These are phyloP conservation scores for Silurus aristotelis DNA, from an alignment of 2,797 vertebrate genomes.

Conservation along the genomic window DNA sequence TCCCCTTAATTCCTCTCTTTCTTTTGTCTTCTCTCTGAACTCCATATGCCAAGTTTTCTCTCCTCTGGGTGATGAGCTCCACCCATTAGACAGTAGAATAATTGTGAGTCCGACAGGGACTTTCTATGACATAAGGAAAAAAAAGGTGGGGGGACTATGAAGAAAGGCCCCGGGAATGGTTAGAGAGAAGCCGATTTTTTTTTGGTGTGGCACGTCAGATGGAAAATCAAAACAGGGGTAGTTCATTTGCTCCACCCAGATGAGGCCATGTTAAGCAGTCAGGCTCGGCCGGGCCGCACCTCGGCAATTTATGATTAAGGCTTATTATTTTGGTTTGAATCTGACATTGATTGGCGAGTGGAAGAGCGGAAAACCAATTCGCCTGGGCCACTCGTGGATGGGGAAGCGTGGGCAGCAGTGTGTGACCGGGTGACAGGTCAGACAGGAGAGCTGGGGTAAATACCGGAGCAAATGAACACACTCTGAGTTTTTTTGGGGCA, in stretches of 20 bases:
- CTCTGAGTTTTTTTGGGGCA: slow-evolving; percentile 72
- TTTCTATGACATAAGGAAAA: slow-evolving; percentile 39
- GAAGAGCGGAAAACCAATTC: slow-evolving; percentile 76
- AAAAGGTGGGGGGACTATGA: background rate
- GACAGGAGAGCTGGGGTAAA: slow-evolving; percentile 67
- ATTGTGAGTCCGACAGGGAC: slow-evolving; percentile 28
- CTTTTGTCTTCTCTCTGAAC: slow-evolving; percentile 8
- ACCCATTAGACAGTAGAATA: slow-evolving; percentile 32
- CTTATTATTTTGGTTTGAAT: slow-evolving; percentile 77
- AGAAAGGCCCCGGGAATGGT: slow-evolving; percentile 20
- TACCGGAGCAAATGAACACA: slow-evolving; percentile 68
- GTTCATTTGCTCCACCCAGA: slow-evolving; percentile 90
- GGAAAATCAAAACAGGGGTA: slow-evolving; percentile 93
- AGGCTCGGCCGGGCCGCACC: slow-evolving; percentile 74
- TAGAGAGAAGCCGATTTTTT: slow-evolving; percentile 60
- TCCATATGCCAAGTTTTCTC: slow-evolving; percentile 8
- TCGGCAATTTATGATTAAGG: slow-evolving; percentile 81
- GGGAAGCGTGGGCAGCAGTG: slow-evolving; percentile 78
- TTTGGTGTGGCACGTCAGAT: slow-evolving; percentile 87
- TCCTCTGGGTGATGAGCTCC: slow-evolving; percentile 33
- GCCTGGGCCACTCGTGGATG: slow-evolving; percentile 72
- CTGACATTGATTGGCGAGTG: slow-evolving; percentile 83
- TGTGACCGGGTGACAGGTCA: slow-evolving; percentile 78
- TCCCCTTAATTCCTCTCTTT: slow-evolving; percentile 56
- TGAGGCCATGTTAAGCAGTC: slow-evolving; percentile 79